Evolutionary conservation across 2,113 vertebrate species (phyloP), one percentile per base, ranked within the genome.

Genomic region (Mus spicilegus): DNA sequence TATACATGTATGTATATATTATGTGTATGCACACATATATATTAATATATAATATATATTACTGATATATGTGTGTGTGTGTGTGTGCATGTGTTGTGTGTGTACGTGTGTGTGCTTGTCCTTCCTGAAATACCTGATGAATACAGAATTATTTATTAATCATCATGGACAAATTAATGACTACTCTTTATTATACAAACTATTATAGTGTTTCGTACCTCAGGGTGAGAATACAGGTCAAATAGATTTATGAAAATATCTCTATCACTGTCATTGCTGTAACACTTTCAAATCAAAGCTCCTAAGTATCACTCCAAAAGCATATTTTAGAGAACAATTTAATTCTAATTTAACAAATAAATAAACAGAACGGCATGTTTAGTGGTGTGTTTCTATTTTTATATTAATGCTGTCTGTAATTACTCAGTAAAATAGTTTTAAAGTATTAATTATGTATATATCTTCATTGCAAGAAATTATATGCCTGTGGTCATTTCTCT

Each of bases 381-480:
- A 77, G 2, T 77, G 36, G 1, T 77, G 24, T 84, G 6, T 78
- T 93, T 96, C 46, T 0, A 30, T 89, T 93, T 46, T 13, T 56
- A 76, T 87, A 67, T 88, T 77, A 89, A 87, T 81, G 6, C 5
- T 89, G 13, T 89, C 22, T 36, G 17, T 58, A 91, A 89, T 88
- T 93, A 77, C 5, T 67, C 80, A 61, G n/a, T 61, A 56, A 63
- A 4, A 67, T 49, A 26, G 2, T 67, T 75, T 54, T 73, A 75
- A 90, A 93, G 0, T 58, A 17, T 84, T 84, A 92, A 72, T 89
- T 80, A 30, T 78, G 30, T 78, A 46, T 93, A 24, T 0, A 91
- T 91, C 16, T 87, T 72, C 11, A 93, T 94, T 91, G n/a, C 77
- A 70, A 91, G 3, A 95, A 93, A 87, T 72, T 89, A 94, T 84